These are phyloP conservation scores for Physeter macrocephalus DNA, from an alignment of 2,113 vertebrate species.

Conservation along the genomic window DNA sequence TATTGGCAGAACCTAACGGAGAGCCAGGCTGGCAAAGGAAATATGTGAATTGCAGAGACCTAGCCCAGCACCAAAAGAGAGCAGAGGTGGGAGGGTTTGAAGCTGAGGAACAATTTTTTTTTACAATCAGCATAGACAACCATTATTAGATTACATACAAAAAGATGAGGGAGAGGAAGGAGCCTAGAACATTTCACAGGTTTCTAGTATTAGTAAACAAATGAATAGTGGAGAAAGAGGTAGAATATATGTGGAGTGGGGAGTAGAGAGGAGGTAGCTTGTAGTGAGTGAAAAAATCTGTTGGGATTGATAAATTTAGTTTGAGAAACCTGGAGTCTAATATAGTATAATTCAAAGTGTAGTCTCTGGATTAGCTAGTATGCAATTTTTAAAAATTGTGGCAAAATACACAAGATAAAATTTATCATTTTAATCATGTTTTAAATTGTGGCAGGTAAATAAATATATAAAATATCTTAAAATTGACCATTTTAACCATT, in stretches of 20 bases:
- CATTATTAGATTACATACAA: background rate
- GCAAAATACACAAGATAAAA: background rate
- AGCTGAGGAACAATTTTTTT: background rate
- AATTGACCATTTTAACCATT: background rate
- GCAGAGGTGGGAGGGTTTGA: background rate
- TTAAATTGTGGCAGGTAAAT: background rate
- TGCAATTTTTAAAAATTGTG: background rate
- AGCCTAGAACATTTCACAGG: background rate
- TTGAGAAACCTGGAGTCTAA: background rate
- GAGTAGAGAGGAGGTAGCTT: background rate
- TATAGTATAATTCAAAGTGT: background rate
- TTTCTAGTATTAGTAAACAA: background rate
- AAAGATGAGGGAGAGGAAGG: background rate
- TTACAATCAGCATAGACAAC: background rate
- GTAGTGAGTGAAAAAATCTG: background rate
- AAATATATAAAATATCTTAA: background rate
- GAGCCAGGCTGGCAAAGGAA: background rate
- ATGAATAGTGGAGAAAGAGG: background rate
- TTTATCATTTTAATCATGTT: background rate
- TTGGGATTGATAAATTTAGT: background rate
- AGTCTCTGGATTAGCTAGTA: background rate
- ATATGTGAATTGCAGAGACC: background rate
- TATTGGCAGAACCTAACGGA: background rate
- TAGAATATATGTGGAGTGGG: background rate
- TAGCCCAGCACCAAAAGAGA: background rate